Evolutionary conservation across 2,888 invertebrate species (phyloP), one percentile per base, ranked within the genome.

Genomic region (Steromphala cineraria): DNA sequence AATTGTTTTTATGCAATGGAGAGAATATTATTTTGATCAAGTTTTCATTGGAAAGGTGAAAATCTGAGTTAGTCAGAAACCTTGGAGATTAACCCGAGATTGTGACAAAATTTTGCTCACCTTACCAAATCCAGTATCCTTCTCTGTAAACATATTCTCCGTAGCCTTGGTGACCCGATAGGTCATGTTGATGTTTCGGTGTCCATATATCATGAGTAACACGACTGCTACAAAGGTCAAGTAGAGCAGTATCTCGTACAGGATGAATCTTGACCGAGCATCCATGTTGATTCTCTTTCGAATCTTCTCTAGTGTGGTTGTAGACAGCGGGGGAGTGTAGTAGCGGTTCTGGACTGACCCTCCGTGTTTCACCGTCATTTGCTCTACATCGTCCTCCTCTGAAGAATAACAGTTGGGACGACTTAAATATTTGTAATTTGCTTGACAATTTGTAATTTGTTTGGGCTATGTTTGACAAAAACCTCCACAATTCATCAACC

Each of bases 211-310:
- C 36, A 86, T 81, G 17, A 88, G 75, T 19, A 85, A 53, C 0
- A 89, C 83, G 0, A 86, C 78, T 8, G 71, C 67, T 8, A 90
- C 53, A 79, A 88, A 90, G 13, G 88, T 15, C 0, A 81, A 19
- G 71, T 89, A 89, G 67, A 89, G 67, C 13, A 78, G 36, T 1
- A 88, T 81, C 40, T 89, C 88, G n/a, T 84, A 81, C n/a, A 89
- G 53, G 7, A 87, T 84, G 17, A 79, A 67, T 15, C 83, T 78
- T 78, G 87, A 87, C 8, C 83, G 53, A 79, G 82, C 80, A 71
- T 89, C 87, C 2, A 87, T 67, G 75, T 85, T 79, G 10, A 88
- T 82, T 36, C 87, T 81, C 17, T 84, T 36, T 53, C 76, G 80
- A 36, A 89, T 88, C 31, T 83, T 77, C 21, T 83, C 21, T 15